Evolutionary conservation across 2,113 vertebrate species (phyloP).

Genomic region (Ammodytes dubius): DNA sequence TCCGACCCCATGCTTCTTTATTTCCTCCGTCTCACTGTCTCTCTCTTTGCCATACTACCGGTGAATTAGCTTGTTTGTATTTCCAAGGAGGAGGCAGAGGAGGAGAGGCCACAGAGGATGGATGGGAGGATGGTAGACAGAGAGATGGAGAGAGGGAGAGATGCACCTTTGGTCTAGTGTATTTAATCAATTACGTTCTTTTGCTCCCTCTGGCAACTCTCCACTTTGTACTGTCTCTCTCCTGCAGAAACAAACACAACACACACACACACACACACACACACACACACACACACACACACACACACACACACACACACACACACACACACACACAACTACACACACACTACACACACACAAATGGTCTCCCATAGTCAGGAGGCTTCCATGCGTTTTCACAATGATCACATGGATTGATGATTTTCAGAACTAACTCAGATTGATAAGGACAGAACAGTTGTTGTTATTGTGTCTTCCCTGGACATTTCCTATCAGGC

Average conservation of each 20-base stretch:
- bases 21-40: conserved; percentile 41
- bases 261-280: background rate
- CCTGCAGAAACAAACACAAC: conserved; percentile 7
- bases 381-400: background rate
- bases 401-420: background rate
- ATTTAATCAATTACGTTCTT: conserved; percentile 71
- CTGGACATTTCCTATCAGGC: background rate
- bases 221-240: conserved; percentile 52
- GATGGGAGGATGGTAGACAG: conserved; percentile 52
- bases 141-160: conserved; percentile 56
- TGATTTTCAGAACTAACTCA: conserved; percentile 6
- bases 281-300: background rate
- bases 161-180: conserved; percentile 70
- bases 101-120: conserved; percentile 41
- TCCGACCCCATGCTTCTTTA: conserved; percentile 52
- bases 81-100: conserved; percentile 34
- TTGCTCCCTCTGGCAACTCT: conserved; percentile 55
- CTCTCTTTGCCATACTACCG: conserved; percentile 25
- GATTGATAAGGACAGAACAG: background rate
- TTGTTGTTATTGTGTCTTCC: background rate
- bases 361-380: no score
- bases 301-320: no score
- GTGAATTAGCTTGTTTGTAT: conserved; percentile 40
- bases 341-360: no score
- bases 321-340: no score